phyloP scores from a whole-genome alignment of 2,797 vertebrate genomes.

The Tinamus major region DNA sequence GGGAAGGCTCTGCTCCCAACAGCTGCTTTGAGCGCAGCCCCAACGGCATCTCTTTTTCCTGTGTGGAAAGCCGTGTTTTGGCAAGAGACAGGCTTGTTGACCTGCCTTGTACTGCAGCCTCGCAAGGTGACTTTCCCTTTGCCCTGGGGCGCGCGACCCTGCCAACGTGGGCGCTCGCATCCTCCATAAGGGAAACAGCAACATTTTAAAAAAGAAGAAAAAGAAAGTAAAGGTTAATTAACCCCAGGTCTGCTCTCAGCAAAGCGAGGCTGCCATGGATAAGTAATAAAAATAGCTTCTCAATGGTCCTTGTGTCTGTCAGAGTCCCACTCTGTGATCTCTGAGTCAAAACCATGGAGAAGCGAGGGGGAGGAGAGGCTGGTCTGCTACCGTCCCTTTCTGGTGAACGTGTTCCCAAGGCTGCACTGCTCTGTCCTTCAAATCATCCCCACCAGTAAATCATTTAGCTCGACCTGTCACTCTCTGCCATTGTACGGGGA shows the following conservation, averaged over 20 bases:
- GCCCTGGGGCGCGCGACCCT: constrained; percentile 39
- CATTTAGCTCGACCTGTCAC: constrained; percentile 75
- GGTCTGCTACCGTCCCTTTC: constrained; percentile 60
- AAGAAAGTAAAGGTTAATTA: constrained; percentile 59
- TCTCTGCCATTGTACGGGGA: constrained; percentile 68
- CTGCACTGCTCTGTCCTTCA: constrained; percentile 68
- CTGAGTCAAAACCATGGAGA: constrained; percentile 65
- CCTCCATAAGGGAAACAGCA: background rate
- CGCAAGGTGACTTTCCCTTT: constrained; percentile 34
- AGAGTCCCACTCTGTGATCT: constrained; percentile 62
- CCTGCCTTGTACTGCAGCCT: background rate
- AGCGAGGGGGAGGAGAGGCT: constrained; percentile 28
- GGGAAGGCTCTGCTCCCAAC: background rate
- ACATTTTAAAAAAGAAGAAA: background rate
- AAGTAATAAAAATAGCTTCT: constrained; percentile 70
- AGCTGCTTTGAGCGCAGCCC: background rate
- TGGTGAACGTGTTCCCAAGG: constrained; percentile 66
- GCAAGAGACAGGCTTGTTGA: constrained; percentile 7
- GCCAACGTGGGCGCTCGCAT: background rate
- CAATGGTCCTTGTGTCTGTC: constrained; percentile 66
- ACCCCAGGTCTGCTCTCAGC: constrained; percentile 59
- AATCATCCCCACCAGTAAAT: constrained; percentile 78
- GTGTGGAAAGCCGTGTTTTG: constrained; percentile 53
- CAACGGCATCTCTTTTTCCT: background rate
- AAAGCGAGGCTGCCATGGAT: constrained; percentile 50